Evolutionary conservation across 1,140 invertebrate species (phyloP).

Genomic region (Eubasilissa regina): DNA sequence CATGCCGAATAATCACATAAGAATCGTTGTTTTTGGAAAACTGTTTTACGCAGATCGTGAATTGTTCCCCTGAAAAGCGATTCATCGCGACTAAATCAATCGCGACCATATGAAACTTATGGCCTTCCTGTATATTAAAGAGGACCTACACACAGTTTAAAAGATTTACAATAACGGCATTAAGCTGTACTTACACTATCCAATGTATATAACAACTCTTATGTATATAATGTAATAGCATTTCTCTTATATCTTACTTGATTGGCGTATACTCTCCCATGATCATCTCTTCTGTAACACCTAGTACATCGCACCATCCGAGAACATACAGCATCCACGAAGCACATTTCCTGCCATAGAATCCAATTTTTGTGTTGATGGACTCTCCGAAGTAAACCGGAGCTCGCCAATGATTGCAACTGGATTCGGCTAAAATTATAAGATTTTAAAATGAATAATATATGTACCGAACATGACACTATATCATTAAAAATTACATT

Average conservation of each 20-base stretch:
- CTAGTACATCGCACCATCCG: conserved; percentile 71
- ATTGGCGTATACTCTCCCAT: conserved; percentile 79
- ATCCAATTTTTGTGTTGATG: conserved; percentile 78
- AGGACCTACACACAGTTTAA: too few relatives aligned
- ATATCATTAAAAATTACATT: neutral
- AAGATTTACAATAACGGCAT: too few relatives aligned
- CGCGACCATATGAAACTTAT: too few relatives aligned
- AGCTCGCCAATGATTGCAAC: conserved; percentile 80
- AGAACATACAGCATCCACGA: conserved; percentile 77
- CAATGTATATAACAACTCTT: too few relatives aligned
- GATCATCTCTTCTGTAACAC: conserved; percentile 72
- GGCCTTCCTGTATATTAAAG: too few relatives aligned
- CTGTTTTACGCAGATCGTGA: too few relatives aligned
- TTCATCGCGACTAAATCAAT: too few relatives aligned
- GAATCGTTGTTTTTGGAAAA: too few relatives aligned
- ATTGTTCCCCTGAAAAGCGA: too few relatives aligned
- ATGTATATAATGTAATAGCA: too few relatives aligned
- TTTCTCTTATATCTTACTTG: conserved; percentile 69
- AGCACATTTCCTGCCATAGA: conserved; percentile 80
- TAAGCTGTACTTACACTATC: too few relatives aligned
- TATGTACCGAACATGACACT: neutral
- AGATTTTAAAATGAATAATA: neutral
- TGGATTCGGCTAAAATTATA: conserved; percentile 62
- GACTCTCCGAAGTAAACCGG: conserved; percentile 83
- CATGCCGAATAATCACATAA: too few relatives aligned